These are phyloP conservation scores for Atractosteus spatula DNA, from an alignment of 2,113 vertebrate species.

Conservation along the genomic window DNA sequence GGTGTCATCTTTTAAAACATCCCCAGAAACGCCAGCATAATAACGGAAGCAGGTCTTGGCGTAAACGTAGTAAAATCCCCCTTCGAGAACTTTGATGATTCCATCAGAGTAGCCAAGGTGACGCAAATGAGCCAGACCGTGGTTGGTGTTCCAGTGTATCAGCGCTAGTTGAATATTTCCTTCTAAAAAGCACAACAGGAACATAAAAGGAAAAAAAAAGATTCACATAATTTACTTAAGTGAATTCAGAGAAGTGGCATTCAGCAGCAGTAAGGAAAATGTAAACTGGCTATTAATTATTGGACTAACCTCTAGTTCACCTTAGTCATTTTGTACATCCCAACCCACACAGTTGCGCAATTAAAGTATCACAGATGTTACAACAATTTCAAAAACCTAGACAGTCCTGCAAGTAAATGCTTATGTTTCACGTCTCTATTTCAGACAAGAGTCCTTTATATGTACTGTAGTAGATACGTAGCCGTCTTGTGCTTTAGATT, in stretches of 20 bases:
- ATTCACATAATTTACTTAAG: not conserved
- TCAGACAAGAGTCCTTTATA: no score
- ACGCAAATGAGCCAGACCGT: slow-evolving; percentile 68
- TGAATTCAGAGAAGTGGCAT: not conserved
- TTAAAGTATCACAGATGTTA: no score
- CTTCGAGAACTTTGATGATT: slow-evolving; percentile 74
- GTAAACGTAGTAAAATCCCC: slow-evolving; percentile 92
- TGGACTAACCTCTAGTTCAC: no score
- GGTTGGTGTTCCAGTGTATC: slow-evolving; percentile 79
- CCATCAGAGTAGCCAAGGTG: slow-evolving; percentile 76
- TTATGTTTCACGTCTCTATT: no score
- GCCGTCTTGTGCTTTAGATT: no score
- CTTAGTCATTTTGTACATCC: no score
- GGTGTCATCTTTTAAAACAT: slow-evolving; percentile 63
- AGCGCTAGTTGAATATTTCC: slow-evolving; percentile 36
- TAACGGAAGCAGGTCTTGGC: slow-evolving; percentile 92
- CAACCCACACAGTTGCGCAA: no score
- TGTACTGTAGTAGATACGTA: no score
- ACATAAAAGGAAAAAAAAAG: not conserved
- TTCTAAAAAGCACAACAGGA: slow-evolving; percentile 29
- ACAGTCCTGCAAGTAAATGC: no score
- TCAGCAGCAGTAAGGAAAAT: not conserved
- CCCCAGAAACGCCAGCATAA: slow-evolving; percentile 49
- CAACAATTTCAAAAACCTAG: no score
- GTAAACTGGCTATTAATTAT: not conserved